A percentile compares a stretch with the other conserved stretches of the same genome.
Evolutionary conservation across 2,113 vertebrate species (phyloP).

Genomic region (Syngnathus floridae): DNA sequence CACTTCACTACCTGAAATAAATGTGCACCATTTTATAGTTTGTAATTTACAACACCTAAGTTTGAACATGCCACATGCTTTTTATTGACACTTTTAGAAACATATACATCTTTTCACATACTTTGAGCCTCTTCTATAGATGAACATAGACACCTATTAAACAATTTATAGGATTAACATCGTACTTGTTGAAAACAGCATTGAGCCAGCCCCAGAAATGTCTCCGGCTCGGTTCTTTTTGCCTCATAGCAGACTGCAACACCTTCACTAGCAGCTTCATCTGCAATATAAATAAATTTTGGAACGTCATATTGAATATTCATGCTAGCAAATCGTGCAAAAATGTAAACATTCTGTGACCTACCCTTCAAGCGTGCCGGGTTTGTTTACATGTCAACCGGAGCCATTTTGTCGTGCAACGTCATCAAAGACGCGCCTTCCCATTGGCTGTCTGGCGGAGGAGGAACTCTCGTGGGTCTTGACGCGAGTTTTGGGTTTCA

Average conservation of each 20-base stretch:
- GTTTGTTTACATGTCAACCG: constrained; percentile 35
- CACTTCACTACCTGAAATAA: neutral
- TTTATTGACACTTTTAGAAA: neutral
- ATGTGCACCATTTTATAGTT: neutral
- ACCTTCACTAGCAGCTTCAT: constrained; percentile 66
- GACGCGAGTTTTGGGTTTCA: neutral
- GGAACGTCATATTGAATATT: neutral
- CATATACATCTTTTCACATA: neutral
- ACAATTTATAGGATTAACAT: neutral
- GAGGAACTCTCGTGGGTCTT: neutral
- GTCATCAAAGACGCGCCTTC: neutral
- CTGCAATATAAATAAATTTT: constrained; percentile 33
- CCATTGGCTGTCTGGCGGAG: constrained; percentile 45
- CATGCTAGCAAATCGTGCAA: neutral
- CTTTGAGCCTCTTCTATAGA: neutral
- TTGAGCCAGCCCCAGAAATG: constrained; percentile 95
- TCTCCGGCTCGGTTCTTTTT: constrained; percentile 54
- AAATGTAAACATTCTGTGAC: constrained; percentile 6
- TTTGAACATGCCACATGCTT: too few relatives aligned
- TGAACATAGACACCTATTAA: neutral
- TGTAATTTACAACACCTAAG: too few relatives aligned
- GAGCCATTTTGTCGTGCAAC: constrained; percentile 27
- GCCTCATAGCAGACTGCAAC: constrained; percentile 18
- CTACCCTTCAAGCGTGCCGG: constrained; percentile 15
- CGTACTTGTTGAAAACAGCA: constrained; percentile 92